These are phyloP conservation scores for Cossypha dichroa DNA, from an alignment of 2,797 vertebrate genomes.

Conservation along the genomic window DNA sequence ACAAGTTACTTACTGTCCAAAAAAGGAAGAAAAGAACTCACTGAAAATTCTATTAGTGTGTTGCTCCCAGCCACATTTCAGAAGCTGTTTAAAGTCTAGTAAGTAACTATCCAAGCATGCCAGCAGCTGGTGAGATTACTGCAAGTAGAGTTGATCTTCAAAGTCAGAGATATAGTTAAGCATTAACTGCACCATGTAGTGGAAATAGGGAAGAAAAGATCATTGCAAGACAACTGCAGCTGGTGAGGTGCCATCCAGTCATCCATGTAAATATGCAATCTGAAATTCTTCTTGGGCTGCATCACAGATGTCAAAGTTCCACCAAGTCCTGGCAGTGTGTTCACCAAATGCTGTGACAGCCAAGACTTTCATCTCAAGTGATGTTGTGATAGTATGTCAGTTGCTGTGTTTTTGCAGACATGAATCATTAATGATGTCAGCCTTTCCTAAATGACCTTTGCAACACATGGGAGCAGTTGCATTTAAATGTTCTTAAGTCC, in stretches of 20 bases:
- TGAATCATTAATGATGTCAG: conserved; percentile 67
- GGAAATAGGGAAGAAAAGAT: neutral
- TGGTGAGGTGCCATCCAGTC: conserved; percentile 3
- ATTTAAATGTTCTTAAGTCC: neutral
- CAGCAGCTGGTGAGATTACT: neutral
- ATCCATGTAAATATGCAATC: neutral
- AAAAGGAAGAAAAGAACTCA: neutral
- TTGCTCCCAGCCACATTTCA: neutral
- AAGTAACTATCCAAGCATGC: neutral
- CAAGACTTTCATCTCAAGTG: conserved; percentile 33
- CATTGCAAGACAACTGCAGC: neutral
- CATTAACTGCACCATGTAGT: neutral
- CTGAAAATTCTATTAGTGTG: neutral
- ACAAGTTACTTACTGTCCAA: neutral
- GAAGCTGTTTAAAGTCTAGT: neutral
- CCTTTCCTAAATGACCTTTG: conserved; percentile 42
- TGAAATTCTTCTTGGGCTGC: neutral
- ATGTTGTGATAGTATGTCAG: conserved; percentile 30
- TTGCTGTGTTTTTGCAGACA: conserved; percentile 47
- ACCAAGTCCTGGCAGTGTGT: neutral
- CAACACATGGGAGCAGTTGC: conserved; percentile 24
- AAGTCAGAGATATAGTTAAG: neutral
- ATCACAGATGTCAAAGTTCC: conserved; percentile 11
- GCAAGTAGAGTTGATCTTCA: neutral
- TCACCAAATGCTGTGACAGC: conserved; percentile 2